phyloP scores from a whole-genome alignment of 2,113 vertebrate genomes.

The Syngnathus floridae region DNA sequence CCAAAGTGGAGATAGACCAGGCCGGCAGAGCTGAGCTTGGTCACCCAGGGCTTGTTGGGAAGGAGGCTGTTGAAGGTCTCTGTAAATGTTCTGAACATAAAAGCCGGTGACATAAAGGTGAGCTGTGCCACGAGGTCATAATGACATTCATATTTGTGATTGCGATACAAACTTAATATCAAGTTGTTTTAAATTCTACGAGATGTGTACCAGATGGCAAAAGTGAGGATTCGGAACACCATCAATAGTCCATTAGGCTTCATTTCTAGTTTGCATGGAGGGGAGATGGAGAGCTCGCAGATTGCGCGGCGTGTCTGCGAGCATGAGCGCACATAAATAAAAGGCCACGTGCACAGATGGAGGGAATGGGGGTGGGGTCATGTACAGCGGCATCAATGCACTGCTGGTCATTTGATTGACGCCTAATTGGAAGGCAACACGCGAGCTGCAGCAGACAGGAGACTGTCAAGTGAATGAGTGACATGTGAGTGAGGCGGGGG shows the following conservation, averaged over 20 bases:
- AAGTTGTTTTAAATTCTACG: slow-evolving; percentile 9
- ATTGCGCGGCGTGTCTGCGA: slow-evolving; percentile 8
- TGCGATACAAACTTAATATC: neutral
- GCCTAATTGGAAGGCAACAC: slow-evolving; percentile 52
- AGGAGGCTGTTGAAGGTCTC: slow-evolving; percentile 81
- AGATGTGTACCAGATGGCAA: slow-evolving; percentile 14
- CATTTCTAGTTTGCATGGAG: slow-evolving; percentile 11
- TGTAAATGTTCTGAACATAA: slow-evolving; percentile 73
- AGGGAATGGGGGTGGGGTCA: slow-evolving; percentile 27
- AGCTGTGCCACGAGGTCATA: neutral
- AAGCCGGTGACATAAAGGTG: neutral
- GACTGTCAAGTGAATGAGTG: slow-evolving; percentile 47
- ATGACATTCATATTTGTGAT: neutral
- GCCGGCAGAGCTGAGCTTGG: slow-evolving; percentile 92
- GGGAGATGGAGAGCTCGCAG: slow-evolving; percentile 1
- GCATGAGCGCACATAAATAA: slow-evolving; percentile 29
- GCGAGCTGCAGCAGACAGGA: slow-evolving; percentile 42
- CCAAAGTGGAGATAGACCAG: slow-evolving; percentile 89
- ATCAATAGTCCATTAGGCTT: slow-evolving; percentile 4
- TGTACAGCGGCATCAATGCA: slow-evolving; percentile 17
- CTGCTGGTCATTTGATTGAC: slow-evolving; percentile 52
- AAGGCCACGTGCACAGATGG: slow-evolving; percentile 30
- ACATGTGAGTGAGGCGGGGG: slow-evolving; percentile 40
- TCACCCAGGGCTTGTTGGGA: slow-evolving; percentile 84
- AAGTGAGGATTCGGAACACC: neutral